phyloP scores from a whole-genome alignment of 2,113 vertebrate species.

The Seriola aureovittata region DNA sequence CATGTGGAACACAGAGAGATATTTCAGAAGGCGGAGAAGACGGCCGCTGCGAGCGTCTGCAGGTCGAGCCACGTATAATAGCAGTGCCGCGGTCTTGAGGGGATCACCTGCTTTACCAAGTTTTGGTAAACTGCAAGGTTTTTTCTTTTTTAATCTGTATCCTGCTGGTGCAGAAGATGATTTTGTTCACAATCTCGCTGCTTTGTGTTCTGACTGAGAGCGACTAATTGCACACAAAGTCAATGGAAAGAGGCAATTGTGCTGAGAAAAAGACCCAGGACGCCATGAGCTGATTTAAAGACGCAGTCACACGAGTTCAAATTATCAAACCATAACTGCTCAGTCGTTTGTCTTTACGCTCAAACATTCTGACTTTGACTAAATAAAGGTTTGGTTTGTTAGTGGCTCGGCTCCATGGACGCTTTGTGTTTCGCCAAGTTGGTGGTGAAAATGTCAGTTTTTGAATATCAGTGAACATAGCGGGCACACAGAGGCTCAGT shows the following conservation, averaged over 20 bases:
- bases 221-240: background rate
- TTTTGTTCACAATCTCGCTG: background rate
- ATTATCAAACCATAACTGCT: background rate
- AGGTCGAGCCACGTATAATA: constrained; percentile 13
- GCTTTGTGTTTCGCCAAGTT: background rate
- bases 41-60: background rate
- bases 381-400: background rate
- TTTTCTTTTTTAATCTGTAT: background rate
- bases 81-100: background rate
- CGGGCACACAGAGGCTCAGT: background rate
- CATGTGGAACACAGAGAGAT: constrained; percentile 38
- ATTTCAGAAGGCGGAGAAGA: constrained; percentile 29
- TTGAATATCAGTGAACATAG: background rate
- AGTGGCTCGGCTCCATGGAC: background rate
- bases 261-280: background rate
- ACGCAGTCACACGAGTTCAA: background rate
- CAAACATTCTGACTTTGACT: background rate
- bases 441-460: background rate
- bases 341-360: background rate
- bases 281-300: background rate
- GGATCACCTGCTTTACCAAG: constrained; percentile 19
- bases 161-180: background rate
- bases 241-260: background rate
- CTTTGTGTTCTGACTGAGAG: background rate
- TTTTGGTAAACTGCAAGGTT: constrained; percentile 18